Evolutionary conservation across 2,888 invertebrate species (phyloP).

Genomic region (Cataglyphis altisquamis): DNA sequence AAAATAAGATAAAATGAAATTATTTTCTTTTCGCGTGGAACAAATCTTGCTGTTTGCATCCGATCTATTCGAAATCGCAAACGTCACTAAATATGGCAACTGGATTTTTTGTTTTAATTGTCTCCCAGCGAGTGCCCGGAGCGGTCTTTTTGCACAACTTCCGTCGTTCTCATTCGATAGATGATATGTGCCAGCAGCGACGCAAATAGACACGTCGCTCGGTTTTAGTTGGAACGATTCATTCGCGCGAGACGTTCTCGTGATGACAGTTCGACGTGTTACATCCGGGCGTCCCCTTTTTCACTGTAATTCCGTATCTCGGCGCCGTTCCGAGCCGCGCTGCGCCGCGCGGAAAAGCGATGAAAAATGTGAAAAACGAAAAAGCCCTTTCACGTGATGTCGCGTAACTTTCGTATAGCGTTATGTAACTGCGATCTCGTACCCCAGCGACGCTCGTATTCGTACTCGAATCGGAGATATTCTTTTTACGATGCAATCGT

Average conservation of each 20-base stretch:
- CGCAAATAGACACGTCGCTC: constrained; percentile 67
- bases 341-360: constrained; percentile 46
- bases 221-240: constrained; percentile 64
- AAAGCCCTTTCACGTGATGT: constrained; percentile 55
- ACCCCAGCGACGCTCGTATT: constrained; percentile 22
- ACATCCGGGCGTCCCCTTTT: constrained; percentile 66
- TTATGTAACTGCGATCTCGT: constrained; percentile 54
- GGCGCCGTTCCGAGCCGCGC: constrained; percentile 34
- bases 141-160: constrained; percentile 45
- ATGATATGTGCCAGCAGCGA: constrained; percentile 41
- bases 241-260: constrained; percentile 59
- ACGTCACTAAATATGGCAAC: constrained; percentile 34
- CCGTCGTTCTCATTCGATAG: constrained; percentile 48
- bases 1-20: not conserved
- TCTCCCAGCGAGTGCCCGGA: constrained; percentile 29
- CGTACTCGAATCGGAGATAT: constrained; percentile 46
- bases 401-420: constrained; percentile 42
- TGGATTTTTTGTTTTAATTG: constrained; percentile 42
- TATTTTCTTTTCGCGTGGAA: not conserved
- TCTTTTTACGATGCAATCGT: constrained; percentile 34
- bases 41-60: constrained; percentile 20
- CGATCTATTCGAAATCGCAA: constrained; percentile 39
- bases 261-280: constrained; percentile 72
- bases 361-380: constrained; percentile 54
- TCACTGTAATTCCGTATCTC: constrained; percentile 67